Percentiles rank a stretch among this genome's conserved stretches.
Conservation (phyloP, 1,140 invertebrate species). For the Campoletis sonorensis region DNA sequence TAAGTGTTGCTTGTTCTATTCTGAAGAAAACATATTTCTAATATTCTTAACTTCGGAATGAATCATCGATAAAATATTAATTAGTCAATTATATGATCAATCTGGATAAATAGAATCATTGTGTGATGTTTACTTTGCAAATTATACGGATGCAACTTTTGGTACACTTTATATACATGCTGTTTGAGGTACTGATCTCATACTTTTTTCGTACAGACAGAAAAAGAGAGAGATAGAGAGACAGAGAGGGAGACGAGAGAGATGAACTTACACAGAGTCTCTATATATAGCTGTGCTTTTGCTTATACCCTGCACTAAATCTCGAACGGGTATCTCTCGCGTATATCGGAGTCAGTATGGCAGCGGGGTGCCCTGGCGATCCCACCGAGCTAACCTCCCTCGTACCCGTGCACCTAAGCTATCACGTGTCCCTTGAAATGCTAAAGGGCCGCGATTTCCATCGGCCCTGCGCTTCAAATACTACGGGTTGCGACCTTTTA, state of each 20-base stretch:
- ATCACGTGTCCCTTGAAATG: background rate
- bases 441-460: background rate
- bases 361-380: conserved; percentile 65
- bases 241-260: background rate
- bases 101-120: too few relatives aligned
- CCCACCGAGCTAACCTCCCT: conserved; percentile 30
- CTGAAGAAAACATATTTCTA: too few relatives aligned
- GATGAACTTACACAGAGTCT: background rate
- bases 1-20: too few relatives aligned
- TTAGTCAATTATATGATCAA: too few relatives aligned
- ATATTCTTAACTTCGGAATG: too few relatives aligned
- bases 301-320: conserved; percentile 63
- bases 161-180: too few relatives aligned
- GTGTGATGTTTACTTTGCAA: too few relatives aligned
- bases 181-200: too few relatives aligned
- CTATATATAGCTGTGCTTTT: background rate
- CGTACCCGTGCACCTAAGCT: background rate
- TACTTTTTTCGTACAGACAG: background rate
- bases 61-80: too few relatives aligned
- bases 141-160: too few relatives aligned
- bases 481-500: too few relatives aligned
- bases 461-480: too few relatives aligned
- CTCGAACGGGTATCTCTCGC: conserved; percentile 66
- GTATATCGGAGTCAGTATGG: conserved; percentile 69
- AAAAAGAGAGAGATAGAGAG: background rate